Percentiles rank a stretch among this genome's conserved stretches.
These are phyloP conservation scores for Drosophila nigritarsus DNA, from an alignment of 2,888 invertebrate genomes.

Conservation along the genomic window DNA sequence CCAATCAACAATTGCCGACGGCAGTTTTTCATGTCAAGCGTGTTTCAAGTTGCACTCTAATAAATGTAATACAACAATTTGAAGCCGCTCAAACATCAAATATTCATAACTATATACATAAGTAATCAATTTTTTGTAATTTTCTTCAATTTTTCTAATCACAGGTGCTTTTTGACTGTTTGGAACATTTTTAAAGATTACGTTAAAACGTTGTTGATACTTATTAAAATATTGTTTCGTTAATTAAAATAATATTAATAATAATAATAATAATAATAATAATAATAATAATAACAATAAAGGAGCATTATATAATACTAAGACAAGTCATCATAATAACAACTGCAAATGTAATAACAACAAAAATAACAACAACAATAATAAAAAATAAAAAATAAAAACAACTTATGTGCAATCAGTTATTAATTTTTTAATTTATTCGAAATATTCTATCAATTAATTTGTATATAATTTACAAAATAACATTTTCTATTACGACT, in stretches of 20 bases:
- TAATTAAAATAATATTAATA: slow-evolving; percentile 68
- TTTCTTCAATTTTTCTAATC: slow-evolving; percentile 43
- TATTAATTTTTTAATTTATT: slow-evolving; percentile 66
- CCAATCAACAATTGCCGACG: slow-evolving; percentile 34
- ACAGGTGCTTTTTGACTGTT: slow-evolving; percentile 85
- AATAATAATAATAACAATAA: slow-evolving; percentile 52
- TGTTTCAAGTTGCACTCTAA: background rate
- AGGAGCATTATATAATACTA: slow-evolving; percentile 51
- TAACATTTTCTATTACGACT: slow-evolving; percentile 54
- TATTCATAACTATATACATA: background rate
- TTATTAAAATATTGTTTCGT: slow-evolving; percentile 83
- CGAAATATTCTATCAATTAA: slow-evolving; percentile 52
- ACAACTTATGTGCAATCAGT: slow-evolving; percentile 77
- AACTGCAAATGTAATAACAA: slow-evolving; percentile 59
- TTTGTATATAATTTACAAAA: slow-evolving; percentile 62
- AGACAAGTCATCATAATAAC: slow-evolving; percentile 53
- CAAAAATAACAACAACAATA: slow-evolving; percentile 22
- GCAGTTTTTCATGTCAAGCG: slow-evolving; percentile 7
- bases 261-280: slow-evolving; percentile 57
- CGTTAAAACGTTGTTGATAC: slow-evolving; percentile 85
- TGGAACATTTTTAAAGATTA: slow-evolving; percentile 85
- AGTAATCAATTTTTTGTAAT: background rate
- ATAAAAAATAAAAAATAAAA: slow-evolving; percentile 29
- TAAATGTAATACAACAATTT: background rate
- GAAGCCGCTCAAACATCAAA: background rate